Conservation (phyloP, 2,888 invertebrate genomes). For the Cerastoderma edule region DNA sequence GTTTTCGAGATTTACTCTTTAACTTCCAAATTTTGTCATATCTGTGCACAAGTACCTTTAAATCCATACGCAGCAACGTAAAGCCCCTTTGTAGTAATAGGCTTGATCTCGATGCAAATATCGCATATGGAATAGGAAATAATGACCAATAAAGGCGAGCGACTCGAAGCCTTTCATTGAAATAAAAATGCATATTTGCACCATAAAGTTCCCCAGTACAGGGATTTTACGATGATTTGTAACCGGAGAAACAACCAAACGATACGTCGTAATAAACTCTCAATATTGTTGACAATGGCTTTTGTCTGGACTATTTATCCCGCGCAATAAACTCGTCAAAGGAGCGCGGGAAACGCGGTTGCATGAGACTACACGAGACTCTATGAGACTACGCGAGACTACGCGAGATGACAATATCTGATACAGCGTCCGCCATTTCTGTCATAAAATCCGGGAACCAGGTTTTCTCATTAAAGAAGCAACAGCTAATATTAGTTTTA, state of each 20-base stretch:
- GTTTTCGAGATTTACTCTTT: too few species aligned
- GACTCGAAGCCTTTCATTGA: conserved; percentile 12
- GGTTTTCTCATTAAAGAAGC: conserved; percentile 23
- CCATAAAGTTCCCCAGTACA: not conserved
- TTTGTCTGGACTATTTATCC: conserved; percentile 2
- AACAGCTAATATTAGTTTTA: conserved; percentile 28
- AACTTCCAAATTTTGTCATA: too few species aligned
- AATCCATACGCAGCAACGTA: too few species aligned
- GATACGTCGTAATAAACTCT: not conserved
- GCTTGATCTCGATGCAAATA: too few species aligned
- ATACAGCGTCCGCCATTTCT: conserved; percentile 16
- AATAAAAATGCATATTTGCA: conserved; percentile 16
- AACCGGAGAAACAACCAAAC: conserved; percentile 3
- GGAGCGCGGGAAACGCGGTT: not conserved
- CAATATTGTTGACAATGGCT: not conserved
- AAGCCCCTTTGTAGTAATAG: too few species aligned
- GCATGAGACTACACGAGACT: not conserved
- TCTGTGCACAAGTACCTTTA: too few species aligned
- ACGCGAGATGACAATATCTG: not conserved
- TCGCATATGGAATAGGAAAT: conserved; percentile 8
- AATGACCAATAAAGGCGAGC: not conserved
- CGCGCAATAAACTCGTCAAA: not conserved
- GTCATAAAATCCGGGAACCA: conserved; percentile 19
- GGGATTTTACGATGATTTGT: conserved; percentile 4
- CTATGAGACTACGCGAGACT: not conserved